Conservation (phyloP, 30 jellyfish, hydroid and myxozoan species). For the Catostylus mosaicus region DNA sequence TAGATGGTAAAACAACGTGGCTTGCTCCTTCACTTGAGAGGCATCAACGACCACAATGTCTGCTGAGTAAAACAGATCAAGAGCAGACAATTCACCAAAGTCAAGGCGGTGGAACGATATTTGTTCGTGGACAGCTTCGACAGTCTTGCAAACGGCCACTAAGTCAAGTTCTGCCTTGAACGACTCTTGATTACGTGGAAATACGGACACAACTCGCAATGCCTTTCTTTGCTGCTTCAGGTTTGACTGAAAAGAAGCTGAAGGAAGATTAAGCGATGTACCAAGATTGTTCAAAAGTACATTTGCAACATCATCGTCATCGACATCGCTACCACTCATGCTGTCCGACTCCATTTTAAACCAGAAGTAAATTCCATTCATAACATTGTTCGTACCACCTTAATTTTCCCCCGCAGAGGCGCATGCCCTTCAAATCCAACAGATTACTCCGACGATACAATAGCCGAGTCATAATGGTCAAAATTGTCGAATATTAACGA, state of each 20-base stretch:
- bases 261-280: conserved; percentile 54
- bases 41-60: conserved; percentile 95
- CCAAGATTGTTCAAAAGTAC: conserved; percentile 28
- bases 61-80: conserved; percentile 90
- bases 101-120: conserved; percentile 83
- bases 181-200: conserved; percentile 77
- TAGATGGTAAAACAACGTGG: conserved; percentile 91
- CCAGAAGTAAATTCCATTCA: too few species aligned
- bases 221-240: conserved; percentile 55
- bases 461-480: too few species aligned
- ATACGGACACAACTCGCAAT: conserved; percentile 79
- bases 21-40: conserved; percentile 69
- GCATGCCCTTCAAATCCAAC: too few species aligned
- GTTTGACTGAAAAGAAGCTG: conserved; percentile 16
- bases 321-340: conserved; percentile 20
- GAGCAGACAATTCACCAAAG: conserved; percentile 86
- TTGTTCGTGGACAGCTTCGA: conserved; percentile 70
- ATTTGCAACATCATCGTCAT: conserved; percentile 21
- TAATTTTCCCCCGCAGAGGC: conserved; percentile 27
- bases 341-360: conserved; percentile 47
- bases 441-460: too few species aligned
- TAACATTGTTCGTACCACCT: conserved; percentile 14
- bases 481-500: too few species aligned
- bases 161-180: conserved; percentile 63
- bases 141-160: conserved; percentile 71